Percentiles rank a stretch among this genome's conserved stretches.
phyloP scores from a whole-genome alignment of 2,888 invertebrate genomes.

The Rhorus exstirpatorius region DNA sequence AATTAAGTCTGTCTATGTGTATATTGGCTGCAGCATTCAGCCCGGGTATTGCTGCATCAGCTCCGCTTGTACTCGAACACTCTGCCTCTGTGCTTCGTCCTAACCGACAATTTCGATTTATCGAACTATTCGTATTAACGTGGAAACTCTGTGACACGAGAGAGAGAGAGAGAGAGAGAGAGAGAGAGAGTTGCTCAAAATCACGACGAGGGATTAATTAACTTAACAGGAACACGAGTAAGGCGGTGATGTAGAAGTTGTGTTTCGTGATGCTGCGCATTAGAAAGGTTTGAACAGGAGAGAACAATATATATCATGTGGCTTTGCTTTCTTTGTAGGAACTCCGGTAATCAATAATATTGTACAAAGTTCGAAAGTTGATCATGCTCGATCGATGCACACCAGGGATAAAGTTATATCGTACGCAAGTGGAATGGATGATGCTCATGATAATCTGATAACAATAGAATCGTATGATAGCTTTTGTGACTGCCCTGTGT shows the following conservation, averaged over 20 bases:
- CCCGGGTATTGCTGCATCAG: constrained; percentile 18
- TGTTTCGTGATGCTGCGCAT: constrained; percentile 19
- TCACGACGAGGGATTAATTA: constrained; percentile 61
- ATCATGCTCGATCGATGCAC: constrained; percentile 5
- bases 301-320: constrained; percentile 9
- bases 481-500: not conserved
- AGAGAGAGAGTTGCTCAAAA: constrained; percentile 44
- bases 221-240: constrained; percentile 41
- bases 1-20: not conserved
- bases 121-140: constrained; percentile 62
- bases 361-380: constrained; percentile 24
- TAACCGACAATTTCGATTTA: constrained; percentile 59
- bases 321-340: constrained; percentile 30
- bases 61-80: not conserved
- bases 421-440: not conserved
- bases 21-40: not conserved
- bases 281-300: constrained; percentile 26
- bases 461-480: not conserved
- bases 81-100: constrained; percentile 1
- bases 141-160: constrained; percentile 40
- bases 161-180: constrained; percentile 15
- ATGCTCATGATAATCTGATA: no score
- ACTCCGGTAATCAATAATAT: constrained; percentile 41
- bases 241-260: constrained; percentile 26
- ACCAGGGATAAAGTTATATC: not conserved